Conservation (phyloP, 2,797 vertebrate genomes). For the Eospalax fontanierii region DNA sequence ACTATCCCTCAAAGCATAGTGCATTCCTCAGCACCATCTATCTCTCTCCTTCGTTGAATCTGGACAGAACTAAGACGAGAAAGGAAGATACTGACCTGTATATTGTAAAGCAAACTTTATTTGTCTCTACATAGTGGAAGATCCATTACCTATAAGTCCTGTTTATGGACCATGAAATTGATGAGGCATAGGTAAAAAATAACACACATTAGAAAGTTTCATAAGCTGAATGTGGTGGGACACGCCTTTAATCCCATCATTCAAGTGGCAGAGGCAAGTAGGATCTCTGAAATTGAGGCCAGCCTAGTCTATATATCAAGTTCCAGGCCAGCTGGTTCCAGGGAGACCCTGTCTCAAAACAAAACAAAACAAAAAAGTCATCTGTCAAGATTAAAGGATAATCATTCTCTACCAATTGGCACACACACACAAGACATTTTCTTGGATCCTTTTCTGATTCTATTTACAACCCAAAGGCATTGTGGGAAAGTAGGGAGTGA, state of each 20-base stretch:
- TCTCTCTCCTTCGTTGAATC: background rate
- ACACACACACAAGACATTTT: background rate
- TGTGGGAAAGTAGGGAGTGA: too few species aligned
- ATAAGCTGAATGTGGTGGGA: too few species aligned
- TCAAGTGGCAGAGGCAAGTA: too few species aligned
- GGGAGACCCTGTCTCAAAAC: too few species aligned
- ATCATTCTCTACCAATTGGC: background rate
- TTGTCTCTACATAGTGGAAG: background rate
- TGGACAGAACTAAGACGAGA: background rate
- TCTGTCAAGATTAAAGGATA: constrained; percentile 22
- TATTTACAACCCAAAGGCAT: background rate
- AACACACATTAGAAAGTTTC: background rate
- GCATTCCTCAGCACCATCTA: background rate
- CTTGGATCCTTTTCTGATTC: background rate
- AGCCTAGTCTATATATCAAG: too few species aligned
- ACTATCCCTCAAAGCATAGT: background rate
- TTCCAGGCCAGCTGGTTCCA: too few species aligned
- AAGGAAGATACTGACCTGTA: background rate
- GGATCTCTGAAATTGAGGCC: too few species aligned
- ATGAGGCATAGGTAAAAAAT: background rate
- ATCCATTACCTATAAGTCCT: background rate
- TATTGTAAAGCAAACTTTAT: background rate
- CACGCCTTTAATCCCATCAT: too few species aligned
- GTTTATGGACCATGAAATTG: constrained; percentile 36
- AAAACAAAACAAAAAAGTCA: background rate